A percentile compares a stretch with the other conserved stretches of the same genome.
These are phyloP conservation scores for Vireo altiloquus DNA, from an alignment of 2,113 vertebrate genomes.

Conservation along the genomic window DNA sequence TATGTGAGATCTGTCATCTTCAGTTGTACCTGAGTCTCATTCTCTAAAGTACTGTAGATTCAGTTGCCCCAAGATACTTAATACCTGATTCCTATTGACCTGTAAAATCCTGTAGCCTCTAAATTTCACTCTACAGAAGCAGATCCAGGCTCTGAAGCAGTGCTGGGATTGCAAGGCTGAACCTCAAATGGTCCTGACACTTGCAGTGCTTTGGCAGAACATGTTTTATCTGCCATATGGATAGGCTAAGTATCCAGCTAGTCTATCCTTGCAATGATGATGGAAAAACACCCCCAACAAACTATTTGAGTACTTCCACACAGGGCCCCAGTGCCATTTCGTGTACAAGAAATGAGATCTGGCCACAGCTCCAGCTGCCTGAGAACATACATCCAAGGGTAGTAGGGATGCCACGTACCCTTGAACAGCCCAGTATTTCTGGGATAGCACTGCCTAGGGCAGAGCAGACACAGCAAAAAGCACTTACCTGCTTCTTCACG, in stretches of 20 bases:
- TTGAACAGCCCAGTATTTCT: not conserved
- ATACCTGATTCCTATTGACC: not conserved
- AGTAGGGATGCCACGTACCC: rapidly evolving
- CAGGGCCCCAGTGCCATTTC: not conserved
- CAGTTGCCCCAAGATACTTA: not conserved
- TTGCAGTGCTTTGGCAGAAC: slow-evolving; percentile 1
- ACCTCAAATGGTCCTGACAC: not conserved
- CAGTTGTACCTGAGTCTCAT: not conserved
- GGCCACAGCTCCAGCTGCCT: not conserved
- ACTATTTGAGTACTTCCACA: not conserved
- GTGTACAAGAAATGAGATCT: not conserved
- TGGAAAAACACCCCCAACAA: not conserved
- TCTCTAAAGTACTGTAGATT: not conserved
- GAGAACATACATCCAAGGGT: not conserved
- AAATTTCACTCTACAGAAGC: not conserved
- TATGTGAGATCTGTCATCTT: not conserved
- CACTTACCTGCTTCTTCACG: not conserved
- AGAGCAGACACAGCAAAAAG: not conserved
- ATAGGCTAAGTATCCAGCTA: not conserved
- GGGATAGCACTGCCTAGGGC: not conserved
- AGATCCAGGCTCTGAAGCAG: not conserved
- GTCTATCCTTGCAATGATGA: not conserved
- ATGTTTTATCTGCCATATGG: not conserved
- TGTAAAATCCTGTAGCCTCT: not conserved
- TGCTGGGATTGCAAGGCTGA: not conserved